phyloP scores from a whole-genome alignment of 2,888 invertebrate species.

The Automeris io region DNA sequence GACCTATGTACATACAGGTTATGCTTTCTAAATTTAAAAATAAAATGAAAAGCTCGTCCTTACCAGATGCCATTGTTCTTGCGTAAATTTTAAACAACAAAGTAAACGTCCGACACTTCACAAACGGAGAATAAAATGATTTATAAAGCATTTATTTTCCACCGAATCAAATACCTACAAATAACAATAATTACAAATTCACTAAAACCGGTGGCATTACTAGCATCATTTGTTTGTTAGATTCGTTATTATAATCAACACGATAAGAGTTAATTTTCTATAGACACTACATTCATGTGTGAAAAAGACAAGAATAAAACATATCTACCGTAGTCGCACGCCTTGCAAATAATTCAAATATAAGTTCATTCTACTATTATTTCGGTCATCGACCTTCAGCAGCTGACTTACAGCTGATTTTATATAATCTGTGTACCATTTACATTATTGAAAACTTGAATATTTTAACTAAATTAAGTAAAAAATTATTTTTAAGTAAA shows the following conservation, averaged over 20 bases:
- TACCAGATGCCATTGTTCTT: conserved; percentile 46
- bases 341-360: not conserved
- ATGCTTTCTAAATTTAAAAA: conserved; percentile 4
- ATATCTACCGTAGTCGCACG: not conserved
- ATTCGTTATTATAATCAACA: no score
- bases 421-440: conserved; percentile 3
- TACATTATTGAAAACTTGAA: not conserved
- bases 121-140: conserved; percentile 28
- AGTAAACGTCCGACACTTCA: conserved; percentile 27
- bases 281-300: not conserved
- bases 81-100: conserved; percentile 25
- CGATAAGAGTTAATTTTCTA: no score
- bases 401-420: conserved; percentile 27
- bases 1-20: not conserved
- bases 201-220: conserved; percentile 12
- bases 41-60: conserved; percentile 13
- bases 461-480: not conserved
- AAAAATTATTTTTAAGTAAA: no score
- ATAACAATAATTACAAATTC: conserved; percentile 17
- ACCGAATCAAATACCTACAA: conserved; percentile 17
- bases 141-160: conserved; percentile 42
- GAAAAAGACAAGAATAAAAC: not conserved
- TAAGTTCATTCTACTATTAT: conserved; percentile 22
- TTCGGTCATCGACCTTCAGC: conserved; percentile 29
- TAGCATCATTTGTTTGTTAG: no score